Evolutionary conservation across 2,113 vertebrate genomes (phyloP).

Genomic region (Tragelaphus imberbis): DNA sequence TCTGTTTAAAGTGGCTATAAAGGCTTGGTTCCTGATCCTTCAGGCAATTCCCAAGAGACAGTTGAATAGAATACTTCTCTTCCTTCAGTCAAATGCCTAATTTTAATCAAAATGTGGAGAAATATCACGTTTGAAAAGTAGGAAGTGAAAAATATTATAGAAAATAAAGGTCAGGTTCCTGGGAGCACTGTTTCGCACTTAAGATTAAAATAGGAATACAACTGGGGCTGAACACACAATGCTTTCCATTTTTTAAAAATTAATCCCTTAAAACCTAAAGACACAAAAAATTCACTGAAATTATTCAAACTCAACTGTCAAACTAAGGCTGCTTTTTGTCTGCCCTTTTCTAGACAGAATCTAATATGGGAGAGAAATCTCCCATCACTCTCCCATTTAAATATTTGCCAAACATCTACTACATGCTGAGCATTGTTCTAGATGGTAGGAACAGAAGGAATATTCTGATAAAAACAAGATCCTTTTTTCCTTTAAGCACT

Average conservation of each 20-base stretch:
- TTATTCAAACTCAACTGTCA: not conserved
- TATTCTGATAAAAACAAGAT: not conserved
- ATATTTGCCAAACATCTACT: not conserved
- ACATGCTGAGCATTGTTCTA: not conserved
- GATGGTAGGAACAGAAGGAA: not conserved
- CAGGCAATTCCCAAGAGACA: not conserved
- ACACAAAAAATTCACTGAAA: not conserved
- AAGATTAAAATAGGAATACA: constrained; percentile 6
- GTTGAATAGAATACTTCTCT: not conserved
- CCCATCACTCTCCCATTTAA: not conserved
- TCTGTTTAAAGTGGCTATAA: not conserved
- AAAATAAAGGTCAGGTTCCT: constrained; percentile 11
- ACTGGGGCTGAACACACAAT: not conserved
- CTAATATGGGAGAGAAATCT: not conserved
- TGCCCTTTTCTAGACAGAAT: not conserved
- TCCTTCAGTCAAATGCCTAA: not conserved
- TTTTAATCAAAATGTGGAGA: constrained; percentile 4
- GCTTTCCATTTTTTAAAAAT: not conserved
- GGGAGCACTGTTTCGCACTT: not conserved
- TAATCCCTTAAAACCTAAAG: not conserved
- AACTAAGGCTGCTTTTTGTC: not conserved
- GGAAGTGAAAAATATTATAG: not conserved
- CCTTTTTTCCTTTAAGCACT: not conserved
- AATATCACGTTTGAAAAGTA: not conserved
- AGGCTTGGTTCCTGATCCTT: not conserved